These are phyloP conservation scores for Peromyscus eremicus DNA, from an alignment of 2,797 vertebrate genomes.

Conservation along the genomic window DNA sequence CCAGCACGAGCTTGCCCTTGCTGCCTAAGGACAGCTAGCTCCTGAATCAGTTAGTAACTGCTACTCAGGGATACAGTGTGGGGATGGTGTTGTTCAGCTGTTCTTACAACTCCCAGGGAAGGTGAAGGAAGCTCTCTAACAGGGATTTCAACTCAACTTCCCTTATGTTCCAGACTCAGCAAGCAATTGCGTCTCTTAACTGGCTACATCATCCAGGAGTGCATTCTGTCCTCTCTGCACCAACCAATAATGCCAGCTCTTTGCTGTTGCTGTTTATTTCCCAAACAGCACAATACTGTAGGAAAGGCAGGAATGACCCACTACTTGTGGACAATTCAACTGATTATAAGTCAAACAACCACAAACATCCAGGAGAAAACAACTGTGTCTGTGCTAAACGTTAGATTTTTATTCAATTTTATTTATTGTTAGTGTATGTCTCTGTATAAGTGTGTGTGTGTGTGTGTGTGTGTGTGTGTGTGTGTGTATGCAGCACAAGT, in stretches of 20 bases:
- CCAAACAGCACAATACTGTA: neutral
- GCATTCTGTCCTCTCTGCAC: neutral
- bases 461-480: neutral
- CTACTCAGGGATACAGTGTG: neutral
- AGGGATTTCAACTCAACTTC: neutral
- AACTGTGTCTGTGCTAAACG: neutral
- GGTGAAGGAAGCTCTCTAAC: too few species aligned
- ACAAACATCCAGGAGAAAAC: neutral
- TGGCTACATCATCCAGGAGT: neutral
- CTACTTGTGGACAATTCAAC: neutral
- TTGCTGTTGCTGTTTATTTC: neutral
- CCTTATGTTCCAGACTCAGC: too few species aligned
- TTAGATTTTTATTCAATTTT: neutral
- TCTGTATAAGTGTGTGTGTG: neutral
- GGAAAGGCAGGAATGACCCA: neutral
- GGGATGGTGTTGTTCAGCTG: neutral
- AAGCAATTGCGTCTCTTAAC: neutral
- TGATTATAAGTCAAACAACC: neutral
- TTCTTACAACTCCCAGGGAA: neutral
- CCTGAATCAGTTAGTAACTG: neutral
- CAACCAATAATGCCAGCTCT: neutral
- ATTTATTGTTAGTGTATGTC: neutral
- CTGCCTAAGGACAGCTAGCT: neutral
- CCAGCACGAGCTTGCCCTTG: neutral
- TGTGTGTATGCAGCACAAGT: neutral